Percentiles rank a stretch among this genome's conserved stretches.
Conservation (phyloP, 1,140 invertebrate species). For the Meloidogyne exigua region DNA sequence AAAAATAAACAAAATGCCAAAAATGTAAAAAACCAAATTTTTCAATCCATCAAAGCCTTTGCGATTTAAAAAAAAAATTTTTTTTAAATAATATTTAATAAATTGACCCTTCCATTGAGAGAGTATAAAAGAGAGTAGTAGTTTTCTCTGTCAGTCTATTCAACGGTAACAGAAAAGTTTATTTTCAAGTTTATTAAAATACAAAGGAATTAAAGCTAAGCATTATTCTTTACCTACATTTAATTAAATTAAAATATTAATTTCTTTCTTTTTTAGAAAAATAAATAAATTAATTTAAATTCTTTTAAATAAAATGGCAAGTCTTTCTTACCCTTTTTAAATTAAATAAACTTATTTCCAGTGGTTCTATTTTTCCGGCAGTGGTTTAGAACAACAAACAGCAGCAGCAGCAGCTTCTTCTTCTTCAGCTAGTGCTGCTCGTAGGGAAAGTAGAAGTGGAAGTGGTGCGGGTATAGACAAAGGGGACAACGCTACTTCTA, state of each 20-base stretch:
- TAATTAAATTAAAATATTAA: no score
- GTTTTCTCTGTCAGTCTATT: no score
- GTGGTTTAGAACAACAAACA: conserved; percentile 5
- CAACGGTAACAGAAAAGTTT: no score
- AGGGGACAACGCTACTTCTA: neutral
- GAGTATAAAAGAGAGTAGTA: no score
- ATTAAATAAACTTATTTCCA: neutral
- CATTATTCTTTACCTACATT: no score
- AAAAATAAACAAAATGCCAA: neutral
- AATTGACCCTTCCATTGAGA: no score
- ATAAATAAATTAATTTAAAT: no score
- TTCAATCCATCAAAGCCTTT: neutral
- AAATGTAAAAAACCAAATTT: neutral
- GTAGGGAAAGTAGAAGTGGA: conserved; percentile 9
- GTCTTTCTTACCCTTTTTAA: neutral
- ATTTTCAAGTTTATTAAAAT: no score
- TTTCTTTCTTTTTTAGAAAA: no score
- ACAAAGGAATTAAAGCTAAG: no score
- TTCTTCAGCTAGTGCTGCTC: no score
- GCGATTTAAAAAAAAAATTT: neutral
- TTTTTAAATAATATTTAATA: no score
- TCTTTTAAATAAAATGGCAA: neutral
- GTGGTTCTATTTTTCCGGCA: neutral
- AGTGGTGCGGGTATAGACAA: neutral
- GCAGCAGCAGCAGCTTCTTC: neutral